Evolutionary conservation across 1,140 invertebrate species (phyloP).

Genomic region (Lordiphosa mommai): DNA sequence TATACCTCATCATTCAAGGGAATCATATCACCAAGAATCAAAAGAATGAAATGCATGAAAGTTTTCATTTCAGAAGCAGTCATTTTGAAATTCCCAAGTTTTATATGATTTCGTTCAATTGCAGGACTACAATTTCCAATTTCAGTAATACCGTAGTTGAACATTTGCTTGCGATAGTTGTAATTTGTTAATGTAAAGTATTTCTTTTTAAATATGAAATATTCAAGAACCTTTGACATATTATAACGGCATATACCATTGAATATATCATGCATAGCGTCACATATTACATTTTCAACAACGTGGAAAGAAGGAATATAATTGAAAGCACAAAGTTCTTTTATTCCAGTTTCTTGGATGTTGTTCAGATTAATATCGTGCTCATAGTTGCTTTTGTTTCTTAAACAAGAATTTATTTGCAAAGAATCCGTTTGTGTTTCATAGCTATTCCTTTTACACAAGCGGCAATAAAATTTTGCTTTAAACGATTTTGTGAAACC

Average conservation of each 20-base stretch:
- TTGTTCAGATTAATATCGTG: background rate
- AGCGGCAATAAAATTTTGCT: constrained; percentile 1
- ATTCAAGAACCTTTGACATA: constrained; percentile 27
- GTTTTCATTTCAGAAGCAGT: constrained; percentile 49
- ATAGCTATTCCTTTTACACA: background rate
- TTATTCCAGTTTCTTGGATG: constrained; percentile 2
- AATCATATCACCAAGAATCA: constrained; percentile 52
- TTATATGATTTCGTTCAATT: constrained; percentile 25
- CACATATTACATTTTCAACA: constrained; percentile 42
- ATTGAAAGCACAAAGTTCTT: constrained; percentile 38
- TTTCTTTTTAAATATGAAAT: constrained; percentile 31
- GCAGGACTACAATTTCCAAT: constrained; percentile 24
- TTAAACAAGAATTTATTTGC: background rate
- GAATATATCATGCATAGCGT: constrained; percentile 37
- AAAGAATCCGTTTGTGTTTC: background rate
- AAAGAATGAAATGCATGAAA: constrained; percentile 41
- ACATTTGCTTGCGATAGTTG: constrained; percentile 32
- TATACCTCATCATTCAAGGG: constrained; percentile 41
- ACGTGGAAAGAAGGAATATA: constrained; percentile 45
- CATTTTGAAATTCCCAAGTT: constrained; percentile 48
- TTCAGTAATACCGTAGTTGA: constrained; percentile 34
- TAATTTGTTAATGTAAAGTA: constrained; percentile 29
- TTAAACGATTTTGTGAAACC: background rate
- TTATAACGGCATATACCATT: constrained; percentile 30
- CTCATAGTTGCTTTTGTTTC: background rate